Evolutionary conservation across 2,797 vertebrate genomes (phyloP), one percentile per base, ranked within the genome.

Genomic region (Halcyon badia): DNA sequence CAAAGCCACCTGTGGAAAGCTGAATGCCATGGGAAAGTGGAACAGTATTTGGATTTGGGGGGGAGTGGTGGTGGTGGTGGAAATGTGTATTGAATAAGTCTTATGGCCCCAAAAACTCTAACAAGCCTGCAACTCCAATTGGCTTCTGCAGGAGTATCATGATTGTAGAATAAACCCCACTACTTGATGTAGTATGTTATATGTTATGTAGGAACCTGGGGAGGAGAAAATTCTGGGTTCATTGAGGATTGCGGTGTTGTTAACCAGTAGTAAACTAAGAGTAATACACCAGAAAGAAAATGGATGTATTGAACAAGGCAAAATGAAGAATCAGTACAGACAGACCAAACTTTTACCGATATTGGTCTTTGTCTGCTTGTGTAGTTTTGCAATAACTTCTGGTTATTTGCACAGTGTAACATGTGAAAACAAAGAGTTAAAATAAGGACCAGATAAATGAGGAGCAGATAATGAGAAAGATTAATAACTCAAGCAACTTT

Each of bases 11-110:
- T 66, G 19, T 14, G 44, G 64, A 41, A 64, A 64, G 30, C 4
- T 41, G 64, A 51, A 60, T 13, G 35, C 60, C 41, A 31, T 4
- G 49, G 78, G n/a, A 46, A 86, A 51, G 49, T 7, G 41, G 52
- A 66, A 22, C 0, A 0, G 49, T 5, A 37, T 8, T 83, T 5
- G 16, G 48, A 85, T 19, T 8, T 9, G 25, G 3, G 3, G 2
- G 7, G 6, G 2, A n/a, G n/a, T n/a, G 5, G n/a, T 64, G 9
- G 2, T 18, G 30, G 3, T 51, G 51, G 15, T 52, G 9, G 30
- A 16, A 69, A 37, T 46, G 16, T 10, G 5, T 39, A 28, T 39
- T 58, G 42, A 62, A 41, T 48, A 14, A 70, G 9, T 30, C 20
- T 61, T 31, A 11, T 3, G 22, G 42, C 7, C 31, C 21, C 3